phyloP scores from a whole-genome alignment of 2,888 invertebrate genomes.

The Holacanthella duospinosa region DNA sequence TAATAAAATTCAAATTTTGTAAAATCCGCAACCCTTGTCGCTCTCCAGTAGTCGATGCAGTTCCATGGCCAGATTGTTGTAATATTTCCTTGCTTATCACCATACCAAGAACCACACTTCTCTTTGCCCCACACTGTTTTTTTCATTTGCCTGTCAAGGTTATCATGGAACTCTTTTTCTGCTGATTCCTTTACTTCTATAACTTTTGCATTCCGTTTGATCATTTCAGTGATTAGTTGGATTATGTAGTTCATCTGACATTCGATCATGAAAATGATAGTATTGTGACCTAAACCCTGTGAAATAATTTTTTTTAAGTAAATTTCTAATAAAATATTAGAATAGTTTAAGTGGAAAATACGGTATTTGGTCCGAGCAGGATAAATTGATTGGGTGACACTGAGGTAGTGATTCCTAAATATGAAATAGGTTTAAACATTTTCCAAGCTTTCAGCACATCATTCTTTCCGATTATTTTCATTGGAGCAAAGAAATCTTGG shows the following conservation, averaged over 20 bases:
- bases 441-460: slow-evolving; percentile 26
- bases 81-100: slow-evolving; percentile 17
- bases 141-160: slow-evolving; percentile 11
- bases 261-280: slow-evolving; percentile 16
- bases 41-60: slow-evolving; percentile 19
- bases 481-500: slow-evolving; percentile 28
- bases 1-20: background rate
- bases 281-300: slow-evolving; percentile 16
- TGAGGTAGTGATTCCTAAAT: slow-evolving; percentile 16
- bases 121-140: slow-evolving; percentile 23
- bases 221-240: slow-evolving; percentile 21
- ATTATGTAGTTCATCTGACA: slow-evolving; percentile 25
- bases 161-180: slow-evolving; percentile 13
- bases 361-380: slow-evolving; percentile 30
- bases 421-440: slow-evolving; percentile 17
- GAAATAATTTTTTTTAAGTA: background rate
- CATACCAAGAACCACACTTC: slow-evolving; percentile 29
- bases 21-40: slow-evolving; percentile 11
- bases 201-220: slow-evolving; percentile 8
- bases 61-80: slow-evolving; percentile 24
- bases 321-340: background rate
- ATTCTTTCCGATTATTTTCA: slow-evolving; percentile 18
- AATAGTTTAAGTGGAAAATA: slow-evolving; percentile 6
- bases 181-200: slow-evolving; percentile 17
- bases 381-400: slow-evolving; percentile 23